A percentile compares a stretch with the other conserved stretches of the same genome.
Evolutionary conservation across 2,888 invertebrate genomes (phyloP).

Genomic region (Cacoxenus indagator): DNA sequence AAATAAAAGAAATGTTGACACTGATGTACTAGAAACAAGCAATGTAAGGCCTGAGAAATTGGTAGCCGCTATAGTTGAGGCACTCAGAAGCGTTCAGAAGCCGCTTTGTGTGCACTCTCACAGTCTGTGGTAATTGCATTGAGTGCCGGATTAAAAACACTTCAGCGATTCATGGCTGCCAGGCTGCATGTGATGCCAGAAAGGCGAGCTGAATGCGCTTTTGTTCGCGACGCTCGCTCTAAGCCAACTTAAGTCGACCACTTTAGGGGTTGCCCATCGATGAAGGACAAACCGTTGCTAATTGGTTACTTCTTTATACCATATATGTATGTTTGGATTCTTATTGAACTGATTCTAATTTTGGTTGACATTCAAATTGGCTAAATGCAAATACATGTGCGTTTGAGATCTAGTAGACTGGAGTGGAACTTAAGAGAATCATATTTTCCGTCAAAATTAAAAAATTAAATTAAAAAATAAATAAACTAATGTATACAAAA

Average conservation of each 20-base stretch:
- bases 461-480: too few relatives aligned
- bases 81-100: neutral
- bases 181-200: too few relatives aligned
- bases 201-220: too few relatives aligned
- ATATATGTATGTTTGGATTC: neutral
- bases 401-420: neutral
- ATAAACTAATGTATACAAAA: too few relatives aligned
- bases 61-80: neutral
- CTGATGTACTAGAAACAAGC: too few relatives aligned
- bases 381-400: neutral
- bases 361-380: neutral
- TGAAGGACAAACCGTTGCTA: too few relatives aligned
- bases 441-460: too few relatives aligned
- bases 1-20: too few relatives aligned
- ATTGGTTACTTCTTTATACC: neutral
- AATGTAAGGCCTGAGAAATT: too few relatives aligned
- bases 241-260: neutral
- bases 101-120: neutral
- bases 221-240: neutral
- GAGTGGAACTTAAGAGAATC: too few relatives aligned
- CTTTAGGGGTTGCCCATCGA: neutral
- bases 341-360: neutral
- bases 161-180: neutral
- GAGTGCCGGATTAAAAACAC: constrained; percentile 56
- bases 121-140: constrained; percentile 54